These are phyloP conservation scores for Drosophila mauritiana DNA, from an alignment of 1,140 invertebrate genomes.

Conservation along the genomic window DNA sequence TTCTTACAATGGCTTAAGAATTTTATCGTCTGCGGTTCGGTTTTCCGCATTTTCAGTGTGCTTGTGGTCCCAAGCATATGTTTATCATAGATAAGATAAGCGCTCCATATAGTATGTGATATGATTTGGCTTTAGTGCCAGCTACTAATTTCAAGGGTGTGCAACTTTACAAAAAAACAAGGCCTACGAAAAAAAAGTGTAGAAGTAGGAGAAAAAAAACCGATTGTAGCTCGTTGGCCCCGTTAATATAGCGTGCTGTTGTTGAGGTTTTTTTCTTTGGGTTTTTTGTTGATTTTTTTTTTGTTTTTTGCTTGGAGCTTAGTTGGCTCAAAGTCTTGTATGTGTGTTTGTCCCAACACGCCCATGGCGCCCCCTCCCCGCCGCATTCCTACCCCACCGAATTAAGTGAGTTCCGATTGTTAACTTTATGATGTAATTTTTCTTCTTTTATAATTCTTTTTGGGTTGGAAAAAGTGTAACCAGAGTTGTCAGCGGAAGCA, in stretches of 20 bases:
- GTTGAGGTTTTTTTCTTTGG: conserved; percentile 1
- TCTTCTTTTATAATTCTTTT: conserved; percentile 34
- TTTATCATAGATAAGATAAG: conserved; percentile 60
- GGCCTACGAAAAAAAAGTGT: conserved; percentile 4
- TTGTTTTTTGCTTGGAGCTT: conserved; percentile 9
- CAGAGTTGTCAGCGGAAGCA: conserved; percentile 41
- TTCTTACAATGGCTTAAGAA: conserved; percentile 30
- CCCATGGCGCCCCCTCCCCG: neutral
- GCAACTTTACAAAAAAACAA: conserved; percentile 16
- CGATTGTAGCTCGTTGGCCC: conserved; percentile 47
- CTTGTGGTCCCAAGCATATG: conserved; percentile 24
- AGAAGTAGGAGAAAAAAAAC: conserved; percentile 14
- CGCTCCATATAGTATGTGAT: conserved; percentile 31
- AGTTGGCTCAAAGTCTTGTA: conserved; percentile 34
- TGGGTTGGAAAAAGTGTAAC: conserved; percentile 27
- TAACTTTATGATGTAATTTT: conserved; percentile 55
- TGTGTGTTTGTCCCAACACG: conserved; percentile 16
- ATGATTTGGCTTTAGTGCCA: conserved; percentile 33
- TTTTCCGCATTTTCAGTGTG: conserved; percentile 36
- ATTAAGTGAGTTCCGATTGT: conserved; percentile 51
- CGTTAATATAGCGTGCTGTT: conserved; percentile 49
- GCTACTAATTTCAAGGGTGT: conserved; percentile 48
- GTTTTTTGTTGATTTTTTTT: neutral
- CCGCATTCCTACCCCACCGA: conserved; percentile 9
- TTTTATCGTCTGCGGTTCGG: conserved; percentile 29